phyloP scores from a whole-genome alignment of 2,888 invertebrate species.

The Stenchaetothrips biformis region DNA sequence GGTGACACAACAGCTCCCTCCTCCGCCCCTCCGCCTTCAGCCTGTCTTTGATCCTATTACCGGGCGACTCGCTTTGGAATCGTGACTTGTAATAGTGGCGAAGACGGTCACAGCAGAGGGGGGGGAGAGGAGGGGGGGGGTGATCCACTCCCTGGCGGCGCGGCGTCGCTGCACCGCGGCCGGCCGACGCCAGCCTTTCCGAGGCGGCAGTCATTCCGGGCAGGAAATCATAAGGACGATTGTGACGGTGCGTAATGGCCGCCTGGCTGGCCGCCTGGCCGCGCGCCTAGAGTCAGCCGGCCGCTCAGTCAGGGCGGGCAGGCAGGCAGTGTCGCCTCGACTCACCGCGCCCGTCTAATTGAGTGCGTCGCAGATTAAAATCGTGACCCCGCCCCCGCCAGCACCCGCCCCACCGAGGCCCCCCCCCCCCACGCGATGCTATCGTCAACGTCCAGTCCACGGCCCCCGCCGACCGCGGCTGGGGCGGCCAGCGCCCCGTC shows the following conservation, averaged over 20 bases:
- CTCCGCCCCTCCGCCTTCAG: not conserved
- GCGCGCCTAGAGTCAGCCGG: not conserved
- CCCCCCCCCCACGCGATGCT: no score
- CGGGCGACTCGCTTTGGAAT: slow-evolving; percentile 9
- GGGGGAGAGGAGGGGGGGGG: not conserved
- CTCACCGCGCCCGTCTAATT: not conserved
- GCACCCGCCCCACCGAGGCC: no score
- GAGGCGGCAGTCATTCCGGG: not conserved
- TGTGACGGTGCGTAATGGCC: not conserved
- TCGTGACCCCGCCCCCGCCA: not conserved
- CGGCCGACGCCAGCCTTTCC: not conserved
- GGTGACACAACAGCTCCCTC: slow-evolving; percentile 7
- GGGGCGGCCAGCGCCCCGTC: no score
- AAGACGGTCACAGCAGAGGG: not conserved
- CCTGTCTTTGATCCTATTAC: not conserved
- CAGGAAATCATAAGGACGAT: not conserved
- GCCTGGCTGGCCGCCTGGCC: not conserved
- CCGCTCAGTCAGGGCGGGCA: no score
- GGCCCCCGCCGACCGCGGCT: no score
- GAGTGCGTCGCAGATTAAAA: slow-evolving; percentile 15
- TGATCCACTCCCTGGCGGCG: not conserved
- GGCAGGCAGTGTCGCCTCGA: no score
- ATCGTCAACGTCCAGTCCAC: no score
- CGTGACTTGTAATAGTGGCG: slow-evolving; percentile 9
- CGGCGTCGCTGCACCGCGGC: not conserved